These are phyloP conservation scores for Eretmocerus hayati DNA, from an alignment of 2,888 invertebrate species.

Conservation along the genomic window DNA sequence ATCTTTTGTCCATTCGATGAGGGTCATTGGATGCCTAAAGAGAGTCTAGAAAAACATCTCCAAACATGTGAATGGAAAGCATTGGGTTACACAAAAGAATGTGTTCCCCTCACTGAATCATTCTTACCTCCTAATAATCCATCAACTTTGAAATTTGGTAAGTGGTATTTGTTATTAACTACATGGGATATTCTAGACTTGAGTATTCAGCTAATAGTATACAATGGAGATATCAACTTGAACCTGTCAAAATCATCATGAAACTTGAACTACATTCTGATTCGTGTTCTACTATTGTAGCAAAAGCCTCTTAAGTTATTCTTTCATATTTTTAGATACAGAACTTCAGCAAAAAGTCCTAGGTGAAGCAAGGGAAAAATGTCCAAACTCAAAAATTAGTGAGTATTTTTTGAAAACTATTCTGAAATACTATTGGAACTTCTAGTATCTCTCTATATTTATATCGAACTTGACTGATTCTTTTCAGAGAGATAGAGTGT, in stretches of 20 bases:
- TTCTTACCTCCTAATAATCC: constrained; percentile 31
- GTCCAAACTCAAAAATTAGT: constrained; percentile 38
- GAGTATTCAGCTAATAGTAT: too few species aligned
- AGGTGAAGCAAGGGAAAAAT: constrained; percentile 29
- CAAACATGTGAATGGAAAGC: constrained; percentile 47
- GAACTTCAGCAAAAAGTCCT: constrained; percentile 43
- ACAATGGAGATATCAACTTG: too few species aligned
- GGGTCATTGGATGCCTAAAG: constrained; percentile 46
- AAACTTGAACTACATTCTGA: too few species aligned
- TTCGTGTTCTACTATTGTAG: too few species aligned
- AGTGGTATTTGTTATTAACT: too few species aligned
- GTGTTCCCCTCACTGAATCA: constrained; percentile 48
- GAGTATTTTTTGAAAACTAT: constrained; percentile 23
- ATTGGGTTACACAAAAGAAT: constrained; percentile 47
- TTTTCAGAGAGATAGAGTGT: constrained; percentile 41
- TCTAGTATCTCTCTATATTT: constrained; percentile 28
- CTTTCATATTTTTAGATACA: constrained; percentile 41
- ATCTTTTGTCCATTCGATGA: constrained; percentile 47
- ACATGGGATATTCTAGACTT: too few species aligned
- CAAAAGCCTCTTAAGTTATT: background rate
- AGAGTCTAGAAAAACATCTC: constrained; percentile 45
- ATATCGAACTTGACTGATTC: too few species aligned
- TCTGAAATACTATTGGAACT: constrained; percentile 5
- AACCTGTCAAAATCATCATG: too few species aligned
- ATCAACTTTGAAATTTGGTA: constrained; percentile 34